phyloP scores from a whole-genome alignment of 2,888 invertebrate genomes.

The Rugalucina vietnamica region DNA sequence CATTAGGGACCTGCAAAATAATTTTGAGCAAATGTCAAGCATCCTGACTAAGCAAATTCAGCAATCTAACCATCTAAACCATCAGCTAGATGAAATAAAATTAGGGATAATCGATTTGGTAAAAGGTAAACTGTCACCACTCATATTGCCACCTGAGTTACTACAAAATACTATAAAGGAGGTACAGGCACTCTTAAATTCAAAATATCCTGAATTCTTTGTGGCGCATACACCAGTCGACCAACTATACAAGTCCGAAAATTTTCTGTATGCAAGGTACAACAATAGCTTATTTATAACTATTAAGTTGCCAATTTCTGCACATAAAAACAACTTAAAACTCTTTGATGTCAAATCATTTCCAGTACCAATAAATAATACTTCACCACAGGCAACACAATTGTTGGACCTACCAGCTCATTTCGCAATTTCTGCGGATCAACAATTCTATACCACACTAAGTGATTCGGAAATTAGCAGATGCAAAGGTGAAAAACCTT shows the following conservation, averaged over 20 bases:
- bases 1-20: background rate
- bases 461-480: background rate
- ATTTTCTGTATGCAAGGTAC: background rate
- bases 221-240: background rate
- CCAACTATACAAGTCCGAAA: background rate
- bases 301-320: conserved; percentile 1
- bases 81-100: background rate
- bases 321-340: background rate
- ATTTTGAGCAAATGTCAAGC: conserved; percentile 1
- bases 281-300: background rate
- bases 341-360: background rate
- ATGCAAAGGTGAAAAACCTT: background rate
- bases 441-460: conserved; percentile 4
- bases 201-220: background rate
- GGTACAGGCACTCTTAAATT: background rate
- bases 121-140: conserved; percentile 1
- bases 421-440: background rate
- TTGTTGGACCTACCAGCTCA: background rate
- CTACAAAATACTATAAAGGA: background rate
- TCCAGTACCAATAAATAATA: background rate
- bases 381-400: background rate
- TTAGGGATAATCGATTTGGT: background rate
- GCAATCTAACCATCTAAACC: conserved; percentile 1
- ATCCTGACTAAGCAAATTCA: background rate
- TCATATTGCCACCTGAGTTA: background rate